Evolutionary conservation across 1,140 invertebrate species (phyloP), one percentile per base, ranked within the genome.

Genomic region (Lepidostoma basale): DNA sequence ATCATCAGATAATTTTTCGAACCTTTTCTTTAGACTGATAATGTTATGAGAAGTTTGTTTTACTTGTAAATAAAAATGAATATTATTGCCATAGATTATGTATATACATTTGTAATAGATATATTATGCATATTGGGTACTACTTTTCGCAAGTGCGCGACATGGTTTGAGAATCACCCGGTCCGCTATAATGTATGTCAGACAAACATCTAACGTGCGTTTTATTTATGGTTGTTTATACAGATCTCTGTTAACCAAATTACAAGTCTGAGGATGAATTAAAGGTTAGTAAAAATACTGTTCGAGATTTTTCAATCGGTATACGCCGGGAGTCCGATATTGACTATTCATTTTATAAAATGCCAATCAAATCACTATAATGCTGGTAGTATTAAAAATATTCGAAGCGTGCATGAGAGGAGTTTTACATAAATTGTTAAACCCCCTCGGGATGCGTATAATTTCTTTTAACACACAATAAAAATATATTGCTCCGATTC

Each of bases 201-300:
- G 44, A 42, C 25, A 56, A 44, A 6, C 49, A 40, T 67, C 47
- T 47, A 22, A 23, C 26, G 20, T 45, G 6, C 44, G 26, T 47
- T 59, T 28, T 68, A 62, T 68, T 62, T 62, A 68, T 68, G 44
- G 36, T 62, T 60, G 58, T 68, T 62, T 68, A 62, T 59, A 67
- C 40, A 47, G 26, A 59, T 20, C 30, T 49, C 22, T 49, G 1
- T 23, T 49, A n/a, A 49, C 45, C 22, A 25, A 25, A 49, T 49
- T 49, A 49, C 25, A 49, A 18, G 45, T 2, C 22, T 5, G 6
- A 49, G n/a, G 8, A 26, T 49, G 12, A 49, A 49, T 49, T 49
- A 23, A 49, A 25, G n/a, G 45, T 23, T 10, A 25, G 22, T 49
- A 1, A 23, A 49, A 47, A 47, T 20, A 47, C 20, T 9, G 22